These are phyloP conservation scores for Canis aureus DNA, from an alignment of 2,113 vertebrate genomes.

Conservation along the genomic window DNA sequence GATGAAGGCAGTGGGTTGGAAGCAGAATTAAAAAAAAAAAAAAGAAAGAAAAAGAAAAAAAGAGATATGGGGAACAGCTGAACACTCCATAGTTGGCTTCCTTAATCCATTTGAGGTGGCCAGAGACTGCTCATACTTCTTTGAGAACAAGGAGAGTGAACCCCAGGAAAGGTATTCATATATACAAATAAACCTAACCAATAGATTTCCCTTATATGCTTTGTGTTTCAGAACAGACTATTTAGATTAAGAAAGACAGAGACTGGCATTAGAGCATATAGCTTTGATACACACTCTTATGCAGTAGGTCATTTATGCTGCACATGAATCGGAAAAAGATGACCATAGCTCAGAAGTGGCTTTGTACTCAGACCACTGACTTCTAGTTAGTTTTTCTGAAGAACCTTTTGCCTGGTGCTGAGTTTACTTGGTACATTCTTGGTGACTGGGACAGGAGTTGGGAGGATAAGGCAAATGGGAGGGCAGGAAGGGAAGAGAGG, in stretches of 20 bases:
- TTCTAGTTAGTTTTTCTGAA: background rate
- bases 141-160: background rate
- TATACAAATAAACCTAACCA: background rate
- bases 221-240: background rate
- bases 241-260: background rate
- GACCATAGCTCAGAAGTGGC: background rate
- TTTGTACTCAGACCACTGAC: background rate
- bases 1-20: constrained; percentile 42
- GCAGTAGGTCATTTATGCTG: background rate
- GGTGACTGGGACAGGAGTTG: background rate
- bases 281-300: background rate
- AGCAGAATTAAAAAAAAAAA: background rate
- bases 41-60: background rate
- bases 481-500: background rate
- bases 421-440: background rate
- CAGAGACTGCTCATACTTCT: background rate
- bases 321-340: background rate
- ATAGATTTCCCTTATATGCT: background rate
- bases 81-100: background rate
- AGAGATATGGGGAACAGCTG: background rate
- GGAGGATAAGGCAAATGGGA: background rate
- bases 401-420: background rate
- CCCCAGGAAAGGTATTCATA: background rate
- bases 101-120: background rate
- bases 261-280: no score